phyloP scores from a whole-genome alignment of 2,797 vertebrate species.

The Micrastur ruficollis region DNA sequence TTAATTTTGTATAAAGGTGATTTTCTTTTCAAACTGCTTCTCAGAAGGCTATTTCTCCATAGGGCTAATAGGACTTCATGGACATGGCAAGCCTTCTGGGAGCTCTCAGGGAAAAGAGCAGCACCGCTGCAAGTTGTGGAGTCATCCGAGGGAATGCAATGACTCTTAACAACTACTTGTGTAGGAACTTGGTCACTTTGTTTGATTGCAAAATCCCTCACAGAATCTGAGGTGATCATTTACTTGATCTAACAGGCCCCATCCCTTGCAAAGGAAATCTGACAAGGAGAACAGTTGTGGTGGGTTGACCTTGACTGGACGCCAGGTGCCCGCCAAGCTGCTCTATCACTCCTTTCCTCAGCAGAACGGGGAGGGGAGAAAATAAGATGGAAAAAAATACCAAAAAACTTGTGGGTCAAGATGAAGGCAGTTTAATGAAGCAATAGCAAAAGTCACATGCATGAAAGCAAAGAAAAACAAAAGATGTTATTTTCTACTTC shows the following conservation, averaged over 20 bases:
- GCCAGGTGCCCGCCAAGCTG: too few species aligned
- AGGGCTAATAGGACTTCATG: background rate
- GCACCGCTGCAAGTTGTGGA: background rate
- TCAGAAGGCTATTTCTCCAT: fast-evolving
- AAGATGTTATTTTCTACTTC: too few species aligned
- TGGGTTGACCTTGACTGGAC: too few species aligned
- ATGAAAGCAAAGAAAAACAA: too few species aligned
- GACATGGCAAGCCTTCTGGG: background rate
- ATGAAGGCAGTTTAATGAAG: too few species aligned
- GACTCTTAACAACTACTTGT: background rate
- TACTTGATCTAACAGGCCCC: background rate
- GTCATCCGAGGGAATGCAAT: background rate
- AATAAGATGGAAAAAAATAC: too few species aligned
- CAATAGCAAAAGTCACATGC: too few species aligned
- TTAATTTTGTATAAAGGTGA: background rate
- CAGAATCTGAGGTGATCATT: background rate
- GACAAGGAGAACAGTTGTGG: background rate
- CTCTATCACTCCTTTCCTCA: too few species aligned
- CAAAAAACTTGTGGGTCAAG: too few species aligned
- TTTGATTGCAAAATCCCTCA: background rate
- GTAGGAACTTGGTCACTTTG: background rate
- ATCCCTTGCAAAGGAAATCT: background rate
- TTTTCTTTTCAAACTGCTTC: background rate
- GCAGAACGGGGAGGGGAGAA: too few species aligned
- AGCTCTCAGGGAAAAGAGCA: background rate